phyloP scores from a whole-genome alignment of 2,113 vertebrate species.

The Oryzias celebensis region DNA sequence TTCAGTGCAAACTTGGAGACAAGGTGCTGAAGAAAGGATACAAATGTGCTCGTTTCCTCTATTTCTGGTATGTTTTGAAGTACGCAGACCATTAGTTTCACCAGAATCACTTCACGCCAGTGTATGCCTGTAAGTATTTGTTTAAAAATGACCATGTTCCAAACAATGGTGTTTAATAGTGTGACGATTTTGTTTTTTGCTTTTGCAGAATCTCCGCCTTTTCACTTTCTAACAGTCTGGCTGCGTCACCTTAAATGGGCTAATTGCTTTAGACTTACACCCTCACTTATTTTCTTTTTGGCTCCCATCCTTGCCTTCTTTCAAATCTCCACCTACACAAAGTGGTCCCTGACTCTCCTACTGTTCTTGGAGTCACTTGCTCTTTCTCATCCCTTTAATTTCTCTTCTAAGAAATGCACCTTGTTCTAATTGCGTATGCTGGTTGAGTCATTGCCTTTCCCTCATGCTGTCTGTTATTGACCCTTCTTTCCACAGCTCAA shows the following conservation, averaged over 20 bases:
- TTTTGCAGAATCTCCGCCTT: slow-evolving; percentile 45
- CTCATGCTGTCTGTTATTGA: slow-evolving; percentile 31
- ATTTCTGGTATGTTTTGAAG: slow-evolving; percentile 66
- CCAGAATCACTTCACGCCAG: slow-evolving; percentile 45
- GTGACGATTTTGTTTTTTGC: slow-evolving; percentile 47
- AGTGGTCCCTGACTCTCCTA: slow-evolving; percentile 22
- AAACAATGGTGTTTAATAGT: slow-evolving; percentile 53
- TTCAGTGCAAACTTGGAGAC: slow-evolving; percentile 42
- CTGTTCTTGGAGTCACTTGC: neutral
- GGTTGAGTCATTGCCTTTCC: slow-evolving; percentile 52
- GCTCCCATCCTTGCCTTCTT: slow-evolving; percentile 19
- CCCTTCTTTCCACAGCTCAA: slow-evolving; percentile 14
- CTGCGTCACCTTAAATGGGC: slow-evolving; percentile 62
- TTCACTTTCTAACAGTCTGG: slow-evolving; percentile 67
- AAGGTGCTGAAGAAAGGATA: slow-evolving; percentile 33
- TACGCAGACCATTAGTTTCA: slow-evolving; percentile 66
- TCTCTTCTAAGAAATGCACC: slow-evolving; percentile 52
- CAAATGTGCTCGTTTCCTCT: slow-evolving; percentile 57
- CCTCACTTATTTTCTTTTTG: slow-evolving; percentile 53
- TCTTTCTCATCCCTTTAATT: slow-evolving; percentile 40
- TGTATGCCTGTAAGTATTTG: slow-evolving; percentile 26
- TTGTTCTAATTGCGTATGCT: slow-evolving; percentile 49
- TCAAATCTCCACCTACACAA: slow-evolving; percentile 36
- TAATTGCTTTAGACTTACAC: slow-evolving; percentile 64
- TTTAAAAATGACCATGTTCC: slow-evolving; percentile 45